phyloP scores from a whole-genome alignment of 2,113 vertebrate genomes.

The Syngnathus typhle region DNA sequence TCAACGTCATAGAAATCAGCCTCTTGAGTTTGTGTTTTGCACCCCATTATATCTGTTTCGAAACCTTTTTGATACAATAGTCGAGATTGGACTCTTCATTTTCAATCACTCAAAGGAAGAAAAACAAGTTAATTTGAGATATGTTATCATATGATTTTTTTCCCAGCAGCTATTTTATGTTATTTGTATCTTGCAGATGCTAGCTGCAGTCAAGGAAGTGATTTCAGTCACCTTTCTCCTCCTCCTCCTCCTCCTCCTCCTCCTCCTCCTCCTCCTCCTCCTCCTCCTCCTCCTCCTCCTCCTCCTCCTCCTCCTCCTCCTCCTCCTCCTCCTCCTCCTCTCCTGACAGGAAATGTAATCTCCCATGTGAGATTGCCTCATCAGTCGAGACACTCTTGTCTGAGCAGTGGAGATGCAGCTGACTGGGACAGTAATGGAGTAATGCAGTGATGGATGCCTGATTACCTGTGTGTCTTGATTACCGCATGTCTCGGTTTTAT shows the following conservation, averaged over 20 bases:
- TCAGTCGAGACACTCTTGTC: not conserved
- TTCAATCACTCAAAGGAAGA: no score
- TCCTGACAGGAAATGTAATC: slow-evolving; percentile 39
- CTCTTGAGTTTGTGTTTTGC: no score
- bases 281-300: slow-evolving; percentile 4
- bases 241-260: slow-evolving; percentile 12
- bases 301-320: no score
- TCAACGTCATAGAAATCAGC: no score
- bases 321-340: slow-evolving; percentile 10
- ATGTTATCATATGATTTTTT: no score
- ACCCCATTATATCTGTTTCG: no score
- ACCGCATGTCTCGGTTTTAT: slow-evolving; percentile 27
- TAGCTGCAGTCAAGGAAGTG: slow-evolving; percentile 30
- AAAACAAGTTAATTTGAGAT: no score
- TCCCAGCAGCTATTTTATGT: slow-evolving; percentile 6
- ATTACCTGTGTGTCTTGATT: not conserved
- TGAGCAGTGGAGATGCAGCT: not conserved
- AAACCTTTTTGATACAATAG: no score
- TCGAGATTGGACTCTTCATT: no score
- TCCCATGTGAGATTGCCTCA: slow-evolving; percentile 27
- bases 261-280: slow-evolving; percentile 22
- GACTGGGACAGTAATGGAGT: slow-evolving; percentile 24
- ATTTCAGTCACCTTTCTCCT: slow-evolving; percentile 29
- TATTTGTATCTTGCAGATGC: no score
- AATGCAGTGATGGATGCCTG: slow-evolving; percentile 20